Percentiles rank a stretch among this genome's conserved stretches.
Evolutionary conservation across 2,797 vertebrate species (phyloP).

Genomic region (Ispidina lecontei): DNA sequence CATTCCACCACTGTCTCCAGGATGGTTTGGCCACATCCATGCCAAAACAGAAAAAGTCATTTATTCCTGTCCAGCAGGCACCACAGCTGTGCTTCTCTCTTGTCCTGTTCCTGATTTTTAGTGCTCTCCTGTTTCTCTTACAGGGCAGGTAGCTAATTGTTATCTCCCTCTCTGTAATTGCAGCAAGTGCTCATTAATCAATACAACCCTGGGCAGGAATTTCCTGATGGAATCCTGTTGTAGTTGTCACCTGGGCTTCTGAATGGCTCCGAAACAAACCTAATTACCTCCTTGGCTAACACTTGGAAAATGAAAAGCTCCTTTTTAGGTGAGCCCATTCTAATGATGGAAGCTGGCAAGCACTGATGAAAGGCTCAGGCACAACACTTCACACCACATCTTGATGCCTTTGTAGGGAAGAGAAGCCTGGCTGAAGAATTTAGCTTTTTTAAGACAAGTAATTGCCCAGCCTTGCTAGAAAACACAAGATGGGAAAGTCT

Average conservation of each 20-base stretch:
- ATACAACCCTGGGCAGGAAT: neutral
- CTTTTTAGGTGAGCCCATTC: neutral
- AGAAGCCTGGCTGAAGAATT: neutral
- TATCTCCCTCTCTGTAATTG: neutral
- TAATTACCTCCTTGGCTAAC: neutral
- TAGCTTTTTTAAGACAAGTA: neutral
- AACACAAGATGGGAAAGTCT: neutral
- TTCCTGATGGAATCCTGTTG: neutral
- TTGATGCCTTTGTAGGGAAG: neutral
- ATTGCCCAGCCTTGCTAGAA: neutral
- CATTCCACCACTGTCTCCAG: neutral
- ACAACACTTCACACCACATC: neutral
- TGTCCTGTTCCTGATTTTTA: neutral
- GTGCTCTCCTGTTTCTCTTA: neutral
- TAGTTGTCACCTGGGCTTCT: neutral
- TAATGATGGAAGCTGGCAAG: neutral
- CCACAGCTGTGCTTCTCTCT: neutral
- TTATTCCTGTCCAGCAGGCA: neutral
- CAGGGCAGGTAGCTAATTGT: neutral
- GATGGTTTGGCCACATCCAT: no score
- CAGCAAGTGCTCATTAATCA: conserved; percentile 34
- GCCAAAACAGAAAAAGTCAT: neutral
- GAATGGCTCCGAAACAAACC: neutral
- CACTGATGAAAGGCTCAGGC: neutral
- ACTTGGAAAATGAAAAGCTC: neutral